Conservation (phyloP, 2,888 invertebrate genomes). For the Plusia festucae region DNA sequence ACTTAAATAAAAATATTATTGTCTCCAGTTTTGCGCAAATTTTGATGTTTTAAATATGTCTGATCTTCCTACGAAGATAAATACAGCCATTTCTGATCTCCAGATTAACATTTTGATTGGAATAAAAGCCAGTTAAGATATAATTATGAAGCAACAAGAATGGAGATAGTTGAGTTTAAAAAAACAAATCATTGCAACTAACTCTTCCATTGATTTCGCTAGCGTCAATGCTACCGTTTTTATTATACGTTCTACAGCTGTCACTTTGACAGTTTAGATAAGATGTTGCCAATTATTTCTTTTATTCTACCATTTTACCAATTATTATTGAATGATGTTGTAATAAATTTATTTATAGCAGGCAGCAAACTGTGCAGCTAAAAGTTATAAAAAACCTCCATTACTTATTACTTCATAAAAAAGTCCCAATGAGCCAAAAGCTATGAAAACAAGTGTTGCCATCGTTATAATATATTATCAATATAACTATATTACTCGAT, state of each 20-base stretch:
- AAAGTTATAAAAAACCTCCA: not conserved
- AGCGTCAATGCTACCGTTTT: not conserved
- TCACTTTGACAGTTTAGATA: not conserved
- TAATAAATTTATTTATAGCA: not conserved
- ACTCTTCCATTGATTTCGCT: not conserved
- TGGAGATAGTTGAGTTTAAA: not conserved
- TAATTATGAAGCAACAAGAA: conserved; percentile 3
- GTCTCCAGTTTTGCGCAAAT: not conserved
- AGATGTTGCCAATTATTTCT: not conserved
- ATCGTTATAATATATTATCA: conserved; percentile 38
- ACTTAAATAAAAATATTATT: no score
- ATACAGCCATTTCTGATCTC: conserved; percentile 14
- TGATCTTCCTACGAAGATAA: not conserved
- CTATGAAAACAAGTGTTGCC: conserved; percentile 27
- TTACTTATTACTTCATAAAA: not conserved
- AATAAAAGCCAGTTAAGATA: conserved; percentile 14
- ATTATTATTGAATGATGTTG: no score
- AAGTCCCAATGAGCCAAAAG: conserved; percentile 31
- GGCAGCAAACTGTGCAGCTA: not conserved
- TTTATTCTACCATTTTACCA: not conserved
- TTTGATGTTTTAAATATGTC: not conserved
- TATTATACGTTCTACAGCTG: not conserved
- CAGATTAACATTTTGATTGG: conserved; percentile 11
- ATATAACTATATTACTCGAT: conserved; percentile 41
- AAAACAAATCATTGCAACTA: not conserved